Percentiles rank a stretch among this genome's conserved stretches.
Conservation (phyloP, 2,888 invertebrate species). For the Epistrophe eligans region DNA sequence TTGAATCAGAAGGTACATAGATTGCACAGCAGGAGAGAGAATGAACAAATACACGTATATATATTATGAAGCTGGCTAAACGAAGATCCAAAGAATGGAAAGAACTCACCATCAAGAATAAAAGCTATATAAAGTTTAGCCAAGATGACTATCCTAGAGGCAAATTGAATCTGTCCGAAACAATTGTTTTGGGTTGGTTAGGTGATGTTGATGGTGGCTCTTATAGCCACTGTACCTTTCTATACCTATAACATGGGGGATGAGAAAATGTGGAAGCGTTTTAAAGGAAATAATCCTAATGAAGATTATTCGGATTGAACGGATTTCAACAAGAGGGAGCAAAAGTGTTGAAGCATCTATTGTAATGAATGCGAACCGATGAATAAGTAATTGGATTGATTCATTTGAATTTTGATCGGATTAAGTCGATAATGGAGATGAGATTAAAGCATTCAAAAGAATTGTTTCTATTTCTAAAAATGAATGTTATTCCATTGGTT, state of each 20-base stretch:
- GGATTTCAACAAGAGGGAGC: constrained; percentile 38
- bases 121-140: constrained; percentile 38
- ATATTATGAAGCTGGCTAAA: neutral
- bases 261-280: constrained; percentile 43
- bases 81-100: neutral
- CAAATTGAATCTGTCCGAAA: constrained; percentile 63
- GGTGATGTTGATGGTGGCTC: constrained; percentile 2
- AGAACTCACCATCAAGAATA: constrained; percentile 3
- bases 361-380: constrained; percentile 67
- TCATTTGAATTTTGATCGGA: constrained; percentile 63
- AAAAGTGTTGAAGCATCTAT: constrained; percentile 55
- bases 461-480: constrained; percentile 12
- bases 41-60: constrained; percentile 11
- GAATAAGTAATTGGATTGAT: constrained; percentile 70
- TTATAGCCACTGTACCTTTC: neutral
- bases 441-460: constrained; percentile 27
- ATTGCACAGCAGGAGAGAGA: neutral
- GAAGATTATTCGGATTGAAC: constrained; percentile 66
- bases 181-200: constrained; percentile 33
- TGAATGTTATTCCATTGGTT: neutral
- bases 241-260: neutral
- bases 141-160: constrained; percentile 48
- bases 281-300: constrained; percentile 69
- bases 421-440: constrained; percentile 54
- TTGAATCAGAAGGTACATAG: constrained; percentile 51